These are phyloP conservation scores for Budorcas taxicolor DNA, from an alignment of 2,113 vertebrate species.

Conservation along the genomic window DNA sequence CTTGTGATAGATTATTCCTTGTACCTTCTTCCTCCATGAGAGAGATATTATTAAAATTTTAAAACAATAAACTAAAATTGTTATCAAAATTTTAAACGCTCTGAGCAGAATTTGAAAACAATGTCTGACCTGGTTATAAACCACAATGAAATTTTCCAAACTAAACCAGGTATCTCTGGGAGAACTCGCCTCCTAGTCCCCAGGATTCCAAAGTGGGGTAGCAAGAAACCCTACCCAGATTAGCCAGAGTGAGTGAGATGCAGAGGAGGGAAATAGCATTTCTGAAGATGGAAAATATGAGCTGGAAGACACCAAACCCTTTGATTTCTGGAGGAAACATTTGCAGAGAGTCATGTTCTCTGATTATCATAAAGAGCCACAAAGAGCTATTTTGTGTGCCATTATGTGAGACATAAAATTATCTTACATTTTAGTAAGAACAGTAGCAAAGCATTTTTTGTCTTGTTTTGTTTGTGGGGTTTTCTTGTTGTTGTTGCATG, in stretches of 20 bases:
- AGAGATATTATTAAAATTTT: background rate
- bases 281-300: background rate
- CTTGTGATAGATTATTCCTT: background rate
- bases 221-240: background rate
- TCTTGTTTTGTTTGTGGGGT: background rate
- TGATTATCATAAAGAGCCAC: background rate
- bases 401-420: background rate
- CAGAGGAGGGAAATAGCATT: background rate
- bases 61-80: background rate
- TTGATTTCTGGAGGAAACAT: background rate
- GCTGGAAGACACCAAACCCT: background rate
- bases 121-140: background rate
- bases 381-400: background rate
- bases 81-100: background rate
- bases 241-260: background rate
- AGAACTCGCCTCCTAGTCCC: background rate
- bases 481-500: background rate
- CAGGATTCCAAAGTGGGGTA: no score
- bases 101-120: background rate
- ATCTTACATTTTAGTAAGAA: background rate
- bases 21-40: background rate
- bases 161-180: rapidly evolving
- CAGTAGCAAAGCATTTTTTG: background rate
- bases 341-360: background rate
- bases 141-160: background rate